Conservation (phyloP, 2,888 invertebrate genomes). For the Neocrepidodera transversa region DNA sequence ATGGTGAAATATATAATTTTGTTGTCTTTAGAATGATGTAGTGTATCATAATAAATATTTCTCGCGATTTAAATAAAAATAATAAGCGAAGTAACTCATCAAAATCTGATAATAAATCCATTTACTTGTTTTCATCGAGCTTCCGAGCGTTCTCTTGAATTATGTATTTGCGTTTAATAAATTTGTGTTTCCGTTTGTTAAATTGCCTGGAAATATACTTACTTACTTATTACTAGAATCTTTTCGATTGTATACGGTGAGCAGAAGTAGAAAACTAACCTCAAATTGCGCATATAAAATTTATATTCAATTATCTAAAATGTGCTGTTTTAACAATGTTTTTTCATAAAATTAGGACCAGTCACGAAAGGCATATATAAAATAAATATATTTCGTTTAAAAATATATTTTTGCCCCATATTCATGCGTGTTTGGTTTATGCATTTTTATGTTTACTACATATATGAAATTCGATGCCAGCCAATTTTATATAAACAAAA, state of each 20-base stretch:
- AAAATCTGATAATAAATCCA: conserved; percentile 20
- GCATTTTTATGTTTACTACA: too few relatives aligned
- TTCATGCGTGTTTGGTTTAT: neutral
- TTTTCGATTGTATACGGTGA: conserved; percentile 24
- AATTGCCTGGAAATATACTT: conserved; percentile 36
- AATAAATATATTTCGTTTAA: conserved; percentile 1
- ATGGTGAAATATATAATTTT: too few relatives aligned
- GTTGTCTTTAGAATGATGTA: too few relatives aligned
- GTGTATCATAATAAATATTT: too few relatives aligned
- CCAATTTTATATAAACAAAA: too few relatives aligned
- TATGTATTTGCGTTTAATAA: conserved; percentile 27
- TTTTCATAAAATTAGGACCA: conserved; percentile 28
- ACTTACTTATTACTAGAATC: conserved; percentile 29
- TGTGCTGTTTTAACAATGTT: conserved; percentile 22
- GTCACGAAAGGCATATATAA: conserved; percentile 21
- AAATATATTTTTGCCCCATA: neutral
- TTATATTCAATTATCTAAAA: conserved; percentile 33
- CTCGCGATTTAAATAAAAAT: too few relatives aligned
- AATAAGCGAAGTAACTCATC: too few relatives aligned
- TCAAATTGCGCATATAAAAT: conserved; percentile 32
- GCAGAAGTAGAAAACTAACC: conserved; percentile 22
- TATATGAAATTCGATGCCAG: too few relatives aligned
- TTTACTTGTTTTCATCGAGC: conserved; percentile 17
- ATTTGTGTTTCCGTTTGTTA: conserved; percentile 36
- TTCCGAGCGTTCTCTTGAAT: conserved; percentile 12